Base-by-base conservation (phyloP, 2,113 vertebrate genomes). In the Hemibagrus wyckioides region DNA sequence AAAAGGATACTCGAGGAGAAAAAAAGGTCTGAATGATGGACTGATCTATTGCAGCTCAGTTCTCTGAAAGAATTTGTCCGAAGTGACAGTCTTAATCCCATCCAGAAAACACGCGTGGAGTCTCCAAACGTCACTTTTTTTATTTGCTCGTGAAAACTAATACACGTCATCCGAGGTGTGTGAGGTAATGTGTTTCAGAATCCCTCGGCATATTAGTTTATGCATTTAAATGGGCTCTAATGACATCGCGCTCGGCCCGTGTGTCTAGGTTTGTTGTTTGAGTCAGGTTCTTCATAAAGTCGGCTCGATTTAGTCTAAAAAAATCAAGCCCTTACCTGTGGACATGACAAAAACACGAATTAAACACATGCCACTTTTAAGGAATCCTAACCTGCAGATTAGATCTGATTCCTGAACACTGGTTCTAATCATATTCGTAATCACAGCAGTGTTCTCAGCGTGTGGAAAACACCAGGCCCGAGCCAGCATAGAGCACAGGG, bases 31-130 rank as follows among this genome's bases (percentile, higher is more conserved):
- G 56, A 65, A 87, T 89, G 89, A 90, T 87, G 85, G 89, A 90
- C 88, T 87, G 88, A 90, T 84, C 80, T 84, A 92, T 94, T 94
- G 91, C 90, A 86, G 86, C 88, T 87, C 90, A 81, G 57, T 84
- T 88, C 50, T 0, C 21, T 83, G 59, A 67, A 52, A 41, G 73
- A 85, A 85, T 81, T 81, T 87, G 83, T 71, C 48, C 75, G 71
- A 80, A 14, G 73, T 80, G 88, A 77, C 67, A 76, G 83, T 90
- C 89, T 88, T 86, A 80, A 81, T 77, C 63, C 71, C 57, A 44
- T 85, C 50, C 76, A 41, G 81, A 85, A 39, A 54, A 52, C 73
- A 57, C 80, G 75, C 15, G 14, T 44, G 39, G 84, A 39, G 59
- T 76, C 63, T 73, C 76, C 59, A 41, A 54, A 82, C 75, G 77